These are phyloP conservation scores for Pseudoips prasinana DNA, from an alignment of 2,888 invertebrate genomes.

Conservation along the genomic window DNA sequence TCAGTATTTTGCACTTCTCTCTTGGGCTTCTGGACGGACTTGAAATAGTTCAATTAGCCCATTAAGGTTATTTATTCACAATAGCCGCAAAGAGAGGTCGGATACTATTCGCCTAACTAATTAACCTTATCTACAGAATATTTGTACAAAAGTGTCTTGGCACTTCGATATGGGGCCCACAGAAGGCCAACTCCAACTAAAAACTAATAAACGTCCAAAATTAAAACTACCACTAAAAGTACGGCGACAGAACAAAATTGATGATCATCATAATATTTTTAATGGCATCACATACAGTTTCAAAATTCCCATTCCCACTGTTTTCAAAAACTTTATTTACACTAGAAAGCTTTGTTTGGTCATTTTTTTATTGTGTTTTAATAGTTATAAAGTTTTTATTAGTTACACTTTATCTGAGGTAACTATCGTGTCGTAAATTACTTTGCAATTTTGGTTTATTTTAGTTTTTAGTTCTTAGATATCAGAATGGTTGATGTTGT, in stretches of 20 bases:
- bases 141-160: no score
- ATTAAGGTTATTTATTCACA: no score
- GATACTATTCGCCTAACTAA: no score
- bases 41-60: no score
- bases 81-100: no score
- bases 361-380: slow-evolving; percentile 60
- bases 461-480: slow-evolving; percentile 31
- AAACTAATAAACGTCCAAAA: slow-evolving; percentile 63
- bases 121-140: no score
- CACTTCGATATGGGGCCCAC: no score
- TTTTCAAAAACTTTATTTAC: slow-evolving; percentile 59
- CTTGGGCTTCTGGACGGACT: no score
- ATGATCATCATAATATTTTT: slow-evolving; percentile 68
- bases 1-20: no score
- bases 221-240: slow-evolving; percentile 60
- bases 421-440: slow-evolving; percentile 45
- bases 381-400: slow-evolving; percentile 56
- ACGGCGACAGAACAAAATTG: slow-evolving; percentile 67
- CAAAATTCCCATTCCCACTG: slow-evolving; percentile 56
- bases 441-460: slow-evolving; percentile 38
- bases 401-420: slow-evolving; percentile 45
- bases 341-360: slow-evolving; percentile 60
- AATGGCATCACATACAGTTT: slow-evolving; percentile 58
- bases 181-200: no score
- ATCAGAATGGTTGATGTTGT: slow-evolving; percentile 4